A percentile compares a stretch with the other conserved stretches of the same genome.
Conservation (phyloP, 2,797 vertebrate species). For the Craterocephalus amniculus region DNA sequence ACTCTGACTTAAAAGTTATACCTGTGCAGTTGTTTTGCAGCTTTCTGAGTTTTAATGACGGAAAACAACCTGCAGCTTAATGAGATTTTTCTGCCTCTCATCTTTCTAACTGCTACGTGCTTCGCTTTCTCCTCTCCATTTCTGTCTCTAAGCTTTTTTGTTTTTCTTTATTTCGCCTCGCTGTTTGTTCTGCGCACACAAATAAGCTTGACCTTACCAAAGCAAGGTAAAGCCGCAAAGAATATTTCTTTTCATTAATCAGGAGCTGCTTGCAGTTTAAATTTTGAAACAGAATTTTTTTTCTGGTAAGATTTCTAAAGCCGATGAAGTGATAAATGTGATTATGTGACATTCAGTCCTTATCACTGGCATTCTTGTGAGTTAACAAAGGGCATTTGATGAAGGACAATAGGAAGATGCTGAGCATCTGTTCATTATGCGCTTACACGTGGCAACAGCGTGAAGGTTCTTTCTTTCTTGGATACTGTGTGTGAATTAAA, state of each 20-base stretch:
- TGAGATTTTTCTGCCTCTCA: constrained; percentile 27
- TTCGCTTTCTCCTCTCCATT: constrained; percentile 9
- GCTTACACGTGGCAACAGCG: constrained; percentile 47
- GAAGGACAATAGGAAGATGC: constrained; percentile 26
- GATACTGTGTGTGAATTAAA: constrained; percentile 18
- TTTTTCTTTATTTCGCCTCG: constrained; percentile 19
- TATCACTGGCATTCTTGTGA: constrained; percentile 23
- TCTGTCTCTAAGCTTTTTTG: constrained; percentile 7
- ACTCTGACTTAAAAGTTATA: constrained; percentile 45
- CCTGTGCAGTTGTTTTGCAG: constrained; percentile 39
- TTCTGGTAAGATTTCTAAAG: constrained; percentile 29
- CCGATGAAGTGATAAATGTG: constrained; percentile 8
- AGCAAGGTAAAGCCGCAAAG: constrained; percentile 19
- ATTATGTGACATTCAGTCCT: constrained; percentile 18
- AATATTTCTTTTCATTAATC: constrained; percentile 30
- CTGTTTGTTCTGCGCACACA: constrained; percentile 23
- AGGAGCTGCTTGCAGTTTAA: background rate
- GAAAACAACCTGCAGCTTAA: constrained; percentile 58
- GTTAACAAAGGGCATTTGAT: constrained; percentile 33
- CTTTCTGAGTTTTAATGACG: constrained; percentile 56
- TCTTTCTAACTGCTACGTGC: constrained; percentile 36
- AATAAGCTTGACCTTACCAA: constrained; percentile 30
- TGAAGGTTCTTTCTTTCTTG: constrained; percentile 15
- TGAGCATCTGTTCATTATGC: constrained; percentile 58
- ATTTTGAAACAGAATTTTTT: background rate